phyloP scores from a whole-genome alignment of 2,888 invertebrate species.

The Harmothoe impar region DNA sequence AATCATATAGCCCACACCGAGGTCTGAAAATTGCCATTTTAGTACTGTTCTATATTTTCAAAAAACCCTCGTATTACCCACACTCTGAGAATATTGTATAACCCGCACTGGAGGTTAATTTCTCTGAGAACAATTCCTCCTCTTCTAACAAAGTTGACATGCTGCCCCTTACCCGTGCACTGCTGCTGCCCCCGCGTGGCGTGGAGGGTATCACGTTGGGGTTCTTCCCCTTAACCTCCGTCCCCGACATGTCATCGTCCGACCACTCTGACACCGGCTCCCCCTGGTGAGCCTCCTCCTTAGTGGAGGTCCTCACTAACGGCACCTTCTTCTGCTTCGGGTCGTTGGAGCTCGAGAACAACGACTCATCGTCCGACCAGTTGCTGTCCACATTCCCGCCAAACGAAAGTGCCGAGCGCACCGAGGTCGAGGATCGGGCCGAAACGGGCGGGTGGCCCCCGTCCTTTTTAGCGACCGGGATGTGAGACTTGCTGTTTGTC shows the following conservation, averaged over 20 bases:
- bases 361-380: conserved; percentile 56
- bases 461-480: conserved; percentile 45
- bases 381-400: conserved; percentile 56
- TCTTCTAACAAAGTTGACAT: too few species aligned
- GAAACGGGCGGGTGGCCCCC: conserved; percentile 57
- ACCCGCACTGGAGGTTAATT: too few species aligned
- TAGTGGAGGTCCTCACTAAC: not conserved
- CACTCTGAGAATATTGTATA: too few species aligned
- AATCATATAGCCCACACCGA: too few species aligned
- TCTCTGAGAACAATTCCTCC: too few species aligned
- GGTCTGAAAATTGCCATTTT: too few species aligned
- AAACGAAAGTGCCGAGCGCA: conserved; percentile 46
- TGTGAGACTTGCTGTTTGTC: conserved; percentile 42
- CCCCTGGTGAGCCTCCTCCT: not conserved
- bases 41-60: too few species aligned
- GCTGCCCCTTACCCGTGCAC: not conserved
- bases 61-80: too few species aligned
- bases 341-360: conserved; percentile 55
- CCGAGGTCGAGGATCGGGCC: conserved; percentile 53
- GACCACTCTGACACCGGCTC: conserved; percentile 44
- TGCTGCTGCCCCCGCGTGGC: not conserved
- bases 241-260: conserved; percentile 14
- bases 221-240: not conserved
- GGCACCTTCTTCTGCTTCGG: conserved; percentile 23
- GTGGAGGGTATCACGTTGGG: not conserved